Conservation (phyloP, 2,888 invertebrate species). For the Plebejus melissa region DNA sequence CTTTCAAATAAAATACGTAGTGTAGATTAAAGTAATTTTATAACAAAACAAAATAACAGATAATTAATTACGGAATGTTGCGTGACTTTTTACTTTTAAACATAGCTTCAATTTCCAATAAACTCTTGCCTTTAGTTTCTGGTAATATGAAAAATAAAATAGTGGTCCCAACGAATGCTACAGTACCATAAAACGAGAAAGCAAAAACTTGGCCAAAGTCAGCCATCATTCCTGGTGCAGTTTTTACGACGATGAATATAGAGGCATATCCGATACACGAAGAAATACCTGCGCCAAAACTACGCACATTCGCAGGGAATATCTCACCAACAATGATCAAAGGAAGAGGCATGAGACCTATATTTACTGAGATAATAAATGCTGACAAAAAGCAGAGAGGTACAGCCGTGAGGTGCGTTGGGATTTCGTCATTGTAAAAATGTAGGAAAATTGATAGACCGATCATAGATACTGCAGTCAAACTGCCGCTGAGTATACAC, state of each 20-base stretch:
- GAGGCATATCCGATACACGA: slow-evolving; percentile 19
- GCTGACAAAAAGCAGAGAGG: slow-evolving; percentile 24
- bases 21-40: neutral
- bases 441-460: slow-evolving; percentile 22
- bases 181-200: slow-evolving; percentile 23
- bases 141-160: slow-evolving; percentile 18
- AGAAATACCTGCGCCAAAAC: slow-evolving; percentile 21
- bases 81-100: slow-evolving; percentile 2
- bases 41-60: neutral
- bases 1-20: neutral
- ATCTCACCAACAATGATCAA: slow-evolving; percentile 20
- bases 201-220: slow-evolving; percentile 21
- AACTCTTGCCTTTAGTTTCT: slow-evolving; percentile 23
- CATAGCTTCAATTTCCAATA: slow-evolving; percentile 16
- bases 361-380: slow-evolving; percentile 22
- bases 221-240: slow-evolving; percentile 20
- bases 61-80: neutral
- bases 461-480: slow-evolving; percentile 16
- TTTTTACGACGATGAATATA: slow-evolving; percentile 21
- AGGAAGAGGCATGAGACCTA: slow-evolving; percentile 22
- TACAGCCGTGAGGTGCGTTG: slow-evolving; percentile 10
- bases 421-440: slow-evolving; percentile 10
- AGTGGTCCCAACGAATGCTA: slow-evolving; percentile 16
- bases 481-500: slow-evolving; percentile 22
- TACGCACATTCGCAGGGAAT: slow-evolving; percentile 18